Evolutionary conservation across 2,888 invertebrate species (phyloP).

Genomic region (Nyleta sp.): DNA sequence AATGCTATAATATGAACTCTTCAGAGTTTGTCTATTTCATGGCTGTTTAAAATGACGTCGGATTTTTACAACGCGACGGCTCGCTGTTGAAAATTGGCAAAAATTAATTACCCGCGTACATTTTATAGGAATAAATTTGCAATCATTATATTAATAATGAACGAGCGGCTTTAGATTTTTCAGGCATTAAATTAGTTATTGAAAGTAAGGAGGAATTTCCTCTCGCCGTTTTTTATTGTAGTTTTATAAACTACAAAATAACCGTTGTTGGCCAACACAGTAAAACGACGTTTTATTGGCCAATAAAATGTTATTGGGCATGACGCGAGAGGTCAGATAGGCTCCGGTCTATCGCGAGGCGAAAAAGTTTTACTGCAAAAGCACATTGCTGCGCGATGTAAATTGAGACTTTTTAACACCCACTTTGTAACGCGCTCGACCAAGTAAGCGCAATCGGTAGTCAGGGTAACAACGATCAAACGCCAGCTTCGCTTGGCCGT

Average conservation of each 20-base stretch:
- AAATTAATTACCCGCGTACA: conserved; percentile 12
- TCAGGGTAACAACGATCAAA: conserved; percentile 80
- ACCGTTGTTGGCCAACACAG: conserved; percentile 40
- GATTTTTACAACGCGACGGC: no score
- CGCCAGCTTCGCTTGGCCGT: conserved; percentile 47
- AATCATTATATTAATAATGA: conserved; percentile 13
- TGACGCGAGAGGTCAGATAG: conserved; percentile 45
- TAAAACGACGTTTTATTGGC: conserved; percentile 55
- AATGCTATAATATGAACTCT: no score
- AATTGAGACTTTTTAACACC: conserved; percentile 51
- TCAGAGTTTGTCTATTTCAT: no score
- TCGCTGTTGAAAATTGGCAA: not conserved
- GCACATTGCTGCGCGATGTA: conserved; percentile 24
- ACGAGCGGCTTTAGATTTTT: not conserved
- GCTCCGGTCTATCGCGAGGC: conserved; percentile 18
- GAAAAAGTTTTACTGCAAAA: conserved; percentile 51
- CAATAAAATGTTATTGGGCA: conserved; percentile 61
- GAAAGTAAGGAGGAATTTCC: conserved; percentile 35
- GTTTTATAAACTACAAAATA: conserved; percentile 52
- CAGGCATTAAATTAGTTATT: conserved; percentile 12
- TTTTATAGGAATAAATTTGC: conserved; percentile 41
- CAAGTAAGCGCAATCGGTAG: conserved; percentile 66
- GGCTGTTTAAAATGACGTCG: no score
- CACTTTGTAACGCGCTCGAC: conserved; percentile 35
- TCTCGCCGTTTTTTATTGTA: conserved; percentile 12